Conservation (phyloP, 2,113 vertebrate genomes). For the Zosterops lateralis region DNA sequence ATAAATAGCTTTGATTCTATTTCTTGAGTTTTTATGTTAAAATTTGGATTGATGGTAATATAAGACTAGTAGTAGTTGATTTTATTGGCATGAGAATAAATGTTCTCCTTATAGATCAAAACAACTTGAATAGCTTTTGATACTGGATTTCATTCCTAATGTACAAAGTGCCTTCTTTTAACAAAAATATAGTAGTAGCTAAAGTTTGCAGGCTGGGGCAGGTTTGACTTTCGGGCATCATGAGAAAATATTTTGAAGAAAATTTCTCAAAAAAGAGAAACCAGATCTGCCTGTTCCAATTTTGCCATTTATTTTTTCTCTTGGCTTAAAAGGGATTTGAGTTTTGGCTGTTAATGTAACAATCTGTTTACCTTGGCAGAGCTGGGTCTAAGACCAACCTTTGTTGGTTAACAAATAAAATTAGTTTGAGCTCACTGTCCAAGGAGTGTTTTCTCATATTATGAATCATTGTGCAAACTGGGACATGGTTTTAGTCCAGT, state of each 20-base stretch:
- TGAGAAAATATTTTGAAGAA: not conserved
- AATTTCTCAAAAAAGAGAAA: not conserved
- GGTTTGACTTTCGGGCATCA: not conserved
- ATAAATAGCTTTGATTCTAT: conserved; percentile 19
- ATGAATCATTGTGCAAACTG: not conserved
- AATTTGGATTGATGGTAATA: not conserved
- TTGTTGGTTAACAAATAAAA: conserved; percentile 6
- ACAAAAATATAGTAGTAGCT: not conserved
- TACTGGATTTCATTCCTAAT: not conserved
- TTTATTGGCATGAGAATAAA: conserved; percentile 19
- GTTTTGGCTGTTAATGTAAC: conserved; percentile 25
- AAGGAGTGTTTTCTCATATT: not conserved
- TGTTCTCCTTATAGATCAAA: conserved; percentile 22
- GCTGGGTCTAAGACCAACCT: not conserved
- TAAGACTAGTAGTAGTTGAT: conserved; percentile 4
- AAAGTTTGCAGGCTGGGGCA: not conserved
- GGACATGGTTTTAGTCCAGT: not conserved
- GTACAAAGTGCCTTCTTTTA: not conserved
- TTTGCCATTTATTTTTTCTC: not conserved
- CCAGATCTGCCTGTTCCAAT: not conserved
- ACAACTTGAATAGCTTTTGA: not conserved
- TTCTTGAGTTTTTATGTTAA: conserved; percentile 7
- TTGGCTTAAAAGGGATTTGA: not conserved
- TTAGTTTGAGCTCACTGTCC: not conserved
- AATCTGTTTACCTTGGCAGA: conserved; percentile 58